Base-by-base conservation (phyloP, 64 coral and sea anemone species). In the Orbicella faveolata region DNA sequence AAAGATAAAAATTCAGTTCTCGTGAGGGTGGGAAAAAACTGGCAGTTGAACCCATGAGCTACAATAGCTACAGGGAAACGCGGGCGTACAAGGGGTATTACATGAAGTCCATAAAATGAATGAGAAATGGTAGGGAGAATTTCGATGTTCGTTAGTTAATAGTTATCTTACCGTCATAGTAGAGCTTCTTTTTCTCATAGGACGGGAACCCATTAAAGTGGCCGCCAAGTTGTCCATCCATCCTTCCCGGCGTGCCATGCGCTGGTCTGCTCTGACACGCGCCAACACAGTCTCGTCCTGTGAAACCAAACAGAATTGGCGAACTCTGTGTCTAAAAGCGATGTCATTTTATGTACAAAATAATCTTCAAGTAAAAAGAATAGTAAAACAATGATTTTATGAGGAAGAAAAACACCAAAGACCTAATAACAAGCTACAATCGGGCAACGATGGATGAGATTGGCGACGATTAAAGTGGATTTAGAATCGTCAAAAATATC, bases 201-300 rank as follows among this genome's bases (percentile, higher is more conserved):
- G 95, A 19, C 95, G 83, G 2, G 95, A 83, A 6, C 92, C 92
- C 65, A 96, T 78, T 1, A 99, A 81, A 72, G 88, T 76, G 0
- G 97, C 97, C 64, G 97, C 97, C 0, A 99, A 74, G 84, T 99
- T 99, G 78, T 99, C 97, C 72, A 95, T 90, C 88, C 94, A 93
- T 7, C 94, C 94, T 70, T 99, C 97, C 36, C 91, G 91, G 10
- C 97, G 88, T 19, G 94, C 77, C 57, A 92, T 92, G 51, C 97
- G 89, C 62, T 99, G 97, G 25, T 99, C 97, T 0, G 93, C 80
- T n/a, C 93, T 96, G 33, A 99, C 77, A 77, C 86, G 97, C 74
- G 63, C 80, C 26, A 99, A 74, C 0, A 96, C 91, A 33, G 77
- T 61, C 63, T 89, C 88, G 59, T 93, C 93, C 96, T 98, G 70